Base-by-base conservation (phyloP, 2,797 vertebrate genomes). In the Acrossocheilus wenchowensis region DNA sequence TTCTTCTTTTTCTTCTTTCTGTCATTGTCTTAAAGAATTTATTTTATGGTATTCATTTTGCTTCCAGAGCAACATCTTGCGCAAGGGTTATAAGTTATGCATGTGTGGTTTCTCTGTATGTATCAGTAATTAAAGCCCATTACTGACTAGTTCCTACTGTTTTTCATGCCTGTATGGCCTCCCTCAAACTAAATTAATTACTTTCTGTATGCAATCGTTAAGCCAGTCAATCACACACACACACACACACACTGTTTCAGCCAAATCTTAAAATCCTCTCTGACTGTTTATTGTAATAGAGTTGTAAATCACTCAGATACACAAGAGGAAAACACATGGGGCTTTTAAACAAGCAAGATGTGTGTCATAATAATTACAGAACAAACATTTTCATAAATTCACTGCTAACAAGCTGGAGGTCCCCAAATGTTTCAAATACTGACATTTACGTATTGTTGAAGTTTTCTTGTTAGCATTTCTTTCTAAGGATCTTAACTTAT, bases 121-220 rank as follows among this genome's bases (percentile, higher is more conserved):
- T 80, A 68, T 75, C 72, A 81, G 48, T 77, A 84, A 85, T 85
- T 88, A 77, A 78, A 84, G 69, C 45, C 12, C 36, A 75, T 85
- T 78, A 64, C 71, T 43, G 80, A 73, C 50, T 69, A 71, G 78
- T 68, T 81, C 39, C 23, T 57, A 48, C 62, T 85, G 64, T 69
- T 81, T 50, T 71, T 88, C 78, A 82, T 68, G 60, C 39, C 78
- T 75, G 60, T 72, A 77, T 43, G 52, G 50, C 80, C 73, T 78
- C 15, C 48, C 64, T 71, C 26, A 88, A 84, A 68, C 50, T 62
- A 82, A 85, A 85, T 81, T 23, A 81, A 84, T 84, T 81, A 81
- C 60, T 71, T 39, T 73, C 26, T 81, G 48, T 62, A 50, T 45
- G 39, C 34, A 43, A 4, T 85, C n/a, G 26, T 78, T 85, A 82